Base-by-base conservation (phyloP, 2,888 invertebrate species). In the Microplitis manilae region DNA sequence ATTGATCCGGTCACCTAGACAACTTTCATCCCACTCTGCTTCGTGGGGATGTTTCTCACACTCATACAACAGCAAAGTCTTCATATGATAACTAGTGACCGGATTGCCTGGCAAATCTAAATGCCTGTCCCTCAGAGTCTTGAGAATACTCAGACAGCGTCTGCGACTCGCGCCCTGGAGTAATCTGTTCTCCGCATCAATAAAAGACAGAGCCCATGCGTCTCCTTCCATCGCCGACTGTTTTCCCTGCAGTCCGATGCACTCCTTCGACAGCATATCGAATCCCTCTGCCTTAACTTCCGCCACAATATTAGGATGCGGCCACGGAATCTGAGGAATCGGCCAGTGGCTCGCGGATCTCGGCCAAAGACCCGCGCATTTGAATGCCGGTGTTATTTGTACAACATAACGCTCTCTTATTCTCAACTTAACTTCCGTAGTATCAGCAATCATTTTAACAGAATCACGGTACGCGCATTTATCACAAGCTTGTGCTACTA, bases 21-120 rank as follows among this genome's bases (percentile, higher is more conserved):
- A 95, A 1, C 94, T 92, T 89, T 98, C 98, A 90, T 97, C 97
- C 98, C 98, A 98, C 89, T 98, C 97, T 82, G 94, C 93, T 89
- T 98, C 97, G 75, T 96, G 92, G 4, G 97, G 97, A 90, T 98
- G 98, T 90, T 98, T 98, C 91, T 98, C 98, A 90, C 98, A 98
- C 90, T 98, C 98, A 92, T 97, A 97, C 83, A 98, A 91, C 75
- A 98, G 91, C 65, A 98, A 91, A 67, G 97, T 97, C 91, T 95
- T 96, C 93, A 95, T 93, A 91, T 97, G 97, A 90, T 97, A 97
- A 84, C 95, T 94, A 17, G 95, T 95, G 80, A 98, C 96, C 0
- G 97, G 97, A 87, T 96, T 96, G 0, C 96, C 95, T 68, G 96
- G 94, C 85, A 96, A 87, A 88, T 98, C 97, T 82, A 98, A 91